These are phyloP conservation scores for Alviniconcha strummeri DNA, from an alignment of 2,888 invertebrate species.

Conservation along the genomic window DNA sequence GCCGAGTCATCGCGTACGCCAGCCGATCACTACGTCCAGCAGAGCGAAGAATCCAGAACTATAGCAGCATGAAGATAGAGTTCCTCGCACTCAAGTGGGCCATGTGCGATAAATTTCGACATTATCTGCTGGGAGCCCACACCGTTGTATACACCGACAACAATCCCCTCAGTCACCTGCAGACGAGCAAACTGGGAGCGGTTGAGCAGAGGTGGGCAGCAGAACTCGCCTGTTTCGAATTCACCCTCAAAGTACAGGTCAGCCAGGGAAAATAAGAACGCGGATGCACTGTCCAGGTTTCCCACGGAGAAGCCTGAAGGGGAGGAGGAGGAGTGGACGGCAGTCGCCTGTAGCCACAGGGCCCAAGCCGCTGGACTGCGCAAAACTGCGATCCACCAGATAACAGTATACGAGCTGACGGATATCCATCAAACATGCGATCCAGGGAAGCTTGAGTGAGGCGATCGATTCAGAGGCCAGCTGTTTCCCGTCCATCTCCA, in stretches of 20 bases:
- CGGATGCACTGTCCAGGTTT: conserved; percentile 35
- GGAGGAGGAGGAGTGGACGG: background rate
- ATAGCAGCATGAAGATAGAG: background rate
- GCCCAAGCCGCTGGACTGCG: background rate
- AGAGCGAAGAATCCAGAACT: conserved; percentile 39
- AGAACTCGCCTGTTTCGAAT: conserved; percentile 35
- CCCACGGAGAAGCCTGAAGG: background rate
- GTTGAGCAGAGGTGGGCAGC: conserved; percentile 38
- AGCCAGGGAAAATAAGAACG: conserved; percentile 28
- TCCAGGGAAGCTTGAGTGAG: background rate
- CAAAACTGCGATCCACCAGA: background rate
- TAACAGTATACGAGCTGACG: background rate
- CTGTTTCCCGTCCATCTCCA: background rate
- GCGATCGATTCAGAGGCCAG: background rate
- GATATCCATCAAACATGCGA: background rate
- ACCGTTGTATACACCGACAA: conserved; percentile 29
- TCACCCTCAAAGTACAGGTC: conserved; percentile 33
- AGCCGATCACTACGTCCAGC: conserved; percentile 33
- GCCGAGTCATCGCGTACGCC: conserved; percentile 39
- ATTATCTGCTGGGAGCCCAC: conserved; percentile 34
- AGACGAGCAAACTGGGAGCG: conserved; percentile 34
- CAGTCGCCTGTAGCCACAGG: background rate
- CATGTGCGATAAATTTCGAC: conserved; percentile 39
- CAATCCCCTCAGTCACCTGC: conserved; percentile 35
- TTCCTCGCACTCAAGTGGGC: conserved; percentile 34